Conservation (phyloP, 2,888 invertebrate genomes). For the Apamea sordens region DNA sequence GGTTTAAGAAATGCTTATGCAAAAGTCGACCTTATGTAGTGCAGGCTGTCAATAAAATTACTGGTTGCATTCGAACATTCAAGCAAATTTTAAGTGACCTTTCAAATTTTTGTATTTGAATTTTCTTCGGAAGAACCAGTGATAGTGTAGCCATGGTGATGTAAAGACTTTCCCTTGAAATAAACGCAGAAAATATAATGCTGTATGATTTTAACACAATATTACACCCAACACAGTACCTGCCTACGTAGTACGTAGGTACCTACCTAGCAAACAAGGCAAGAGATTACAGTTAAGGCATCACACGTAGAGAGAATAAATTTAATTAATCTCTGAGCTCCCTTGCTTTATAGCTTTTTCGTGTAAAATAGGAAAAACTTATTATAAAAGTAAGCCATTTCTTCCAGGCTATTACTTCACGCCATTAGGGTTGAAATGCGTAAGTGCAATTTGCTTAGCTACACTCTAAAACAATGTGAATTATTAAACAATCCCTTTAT, state of each 20-base stretch:
- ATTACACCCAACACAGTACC: background rate
- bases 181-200: background rate
- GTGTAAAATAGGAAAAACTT: background rate
- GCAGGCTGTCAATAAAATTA: background rate
- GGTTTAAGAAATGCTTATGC: background rate
- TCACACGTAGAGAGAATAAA: conserved; percentile 16
- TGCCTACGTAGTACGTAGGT: background rate
- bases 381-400: conserved; percentile 37
- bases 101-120: background rate
- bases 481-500: background rate
- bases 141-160: background rate
- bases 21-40: background rate
- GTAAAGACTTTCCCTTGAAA: background rate
- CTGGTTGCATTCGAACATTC: too few relatives aligned
- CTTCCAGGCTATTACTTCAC: conserved; percentile 42
- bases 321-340: background rate
- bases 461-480: background rate
- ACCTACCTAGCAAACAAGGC: background rate
- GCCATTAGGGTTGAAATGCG: conserved; percentile 50
- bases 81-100: too few relatives aligned
- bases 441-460: conserved; percentile 10
- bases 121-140: background rate
- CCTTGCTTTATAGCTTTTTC: conserved; percentile 1
- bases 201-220: background rate
- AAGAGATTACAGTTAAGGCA: background rate